Evolutionary conservation across 2,888 invertebrate species (phyloP).

Genomic region (Dicroscelio sp.): DNA sequence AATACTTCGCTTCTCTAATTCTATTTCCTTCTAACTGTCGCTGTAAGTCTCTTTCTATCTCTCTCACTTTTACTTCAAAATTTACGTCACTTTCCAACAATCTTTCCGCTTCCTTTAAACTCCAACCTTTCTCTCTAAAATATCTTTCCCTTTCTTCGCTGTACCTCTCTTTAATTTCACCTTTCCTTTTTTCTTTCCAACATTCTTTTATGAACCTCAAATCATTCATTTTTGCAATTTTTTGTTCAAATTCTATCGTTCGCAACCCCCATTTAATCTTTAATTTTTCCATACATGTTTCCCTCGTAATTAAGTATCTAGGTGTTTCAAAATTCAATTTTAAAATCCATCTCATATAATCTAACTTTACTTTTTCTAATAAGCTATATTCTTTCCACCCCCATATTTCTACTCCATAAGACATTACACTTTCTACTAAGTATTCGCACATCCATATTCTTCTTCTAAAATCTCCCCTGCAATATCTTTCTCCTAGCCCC

Average conservation of each 20-base stretch:
- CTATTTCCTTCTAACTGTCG: neutral
- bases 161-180: neutral
- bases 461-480: neutral
- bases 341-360: slow-evolving; percentile 9
- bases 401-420: slow-evolving; percentile 13
- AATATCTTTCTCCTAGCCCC: neutral
- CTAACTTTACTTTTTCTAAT: neutral
- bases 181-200: neutral
- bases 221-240: neutral
- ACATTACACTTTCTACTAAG: slow-evolving; percentile 5
- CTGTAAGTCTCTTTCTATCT: slow-evolving; percentile 1
- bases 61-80: neutral
- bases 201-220: neutral
- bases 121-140: neutral
- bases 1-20: neutral
- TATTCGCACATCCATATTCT: neutral
- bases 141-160: neutral
- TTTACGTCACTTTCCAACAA: neutral
- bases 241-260: neutral
- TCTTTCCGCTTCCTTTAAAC: neutral
- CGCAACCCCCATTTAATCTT: neutral
- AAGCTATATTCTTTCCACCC: neutral
- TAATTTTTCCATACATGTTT: neutral
- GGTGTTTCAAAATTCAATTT: neutral
- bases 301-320: neutral